These are phyloP conservation scores for Gila robusta DNA, from an alignment of 2,797 vertebrate species.

Conservation along the genomic window DNA sequence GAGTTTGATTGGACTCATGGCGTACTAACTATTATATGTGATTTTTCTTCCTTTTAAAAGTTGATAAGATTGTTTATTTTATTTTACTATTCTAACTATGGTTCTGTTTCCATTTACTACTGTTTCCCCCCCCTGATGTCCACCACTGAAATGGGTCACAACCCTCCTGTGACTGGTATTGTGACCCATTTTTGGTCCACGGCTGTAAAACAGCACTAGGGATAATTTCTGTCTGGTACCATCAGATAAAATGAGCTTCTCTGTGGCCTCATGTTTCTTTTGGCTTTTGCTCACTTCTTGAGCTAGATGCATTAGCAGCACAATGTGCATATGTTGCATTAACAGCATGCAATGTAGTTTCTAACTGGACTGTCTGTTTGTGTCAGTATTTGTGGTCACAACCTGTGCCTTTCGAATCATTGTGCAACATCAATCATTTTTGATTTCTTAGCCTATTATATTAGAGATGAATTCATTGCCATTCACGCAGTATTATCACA, in stretches of 20 bases:
- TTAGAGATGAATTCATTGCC: conserved; percentile 21
- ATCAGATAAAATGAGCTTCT: background rate
- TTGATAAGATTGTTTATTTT: background rate
- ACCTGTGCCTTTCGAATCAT: background rate
- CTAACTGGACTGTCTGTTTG: background rate
- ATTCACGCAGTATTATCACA: conserved; percentile 5
- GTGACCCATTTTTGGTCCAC: conserved; percentile 7
- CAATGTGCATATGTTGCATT: background rate
- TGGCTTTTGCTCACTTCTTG: background rate
- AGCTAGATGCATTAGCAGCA: background rate
- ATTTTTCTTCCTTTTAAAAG: background rate
- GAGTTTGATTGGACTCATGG: too few relatives aligned
- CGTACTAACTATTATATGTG: background rate
- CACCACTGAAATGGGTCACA: background rate
- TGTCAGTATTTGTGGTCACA: background rate
- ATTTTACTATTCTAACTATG: background rate
- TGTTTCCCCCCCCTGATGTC: background rate
- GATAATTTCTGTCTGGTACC: background rate
- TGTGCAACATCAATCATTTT: background rate
- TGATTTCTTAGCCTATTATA: background rate
- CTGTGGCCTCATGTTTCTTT: background rate
- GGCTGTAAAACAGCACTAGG: conserved; percentile 1
- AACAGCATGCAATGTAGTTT: background rate
- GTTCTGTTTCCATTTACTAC: background rate
- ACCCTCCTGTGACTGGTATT: background rate